phyloP scores from a whole-genome alignment of 2,797 vertebrate genomes.

The Amazona finschi region DNA sequence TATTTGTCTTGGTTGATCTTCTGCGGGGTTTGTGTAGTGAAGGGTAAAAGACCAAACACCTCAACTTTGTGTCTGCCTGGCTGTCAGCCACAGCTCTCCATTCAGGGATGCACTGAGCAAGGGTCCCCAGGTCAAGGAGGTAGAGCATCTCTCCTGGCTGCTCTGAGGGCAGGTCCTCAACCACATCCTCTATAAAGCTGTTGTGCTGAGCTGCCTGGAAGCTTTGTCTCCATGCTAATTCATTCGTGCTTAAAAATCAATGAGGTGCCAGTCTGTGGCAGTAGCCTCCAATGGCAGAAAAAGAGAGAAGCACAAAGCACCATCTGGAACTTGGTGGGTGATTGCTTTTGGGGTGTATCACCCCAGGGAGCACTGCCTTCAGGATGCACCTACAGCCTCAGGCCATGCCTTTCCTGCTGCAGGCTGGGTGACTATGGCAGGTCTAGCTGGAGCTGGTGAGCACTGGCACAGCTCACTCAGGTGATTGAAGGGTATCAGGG shows the following conservation, averaged over 20 bases:
- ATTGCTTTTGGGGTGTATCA: neutral
- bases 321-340: neutral
- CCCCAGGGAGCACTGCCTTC: neutral
- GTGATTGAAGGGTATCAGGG: fast-evolving
- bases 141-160: fast-evolving
- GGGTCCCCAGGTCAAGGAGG: neutral
- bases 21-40: neutral
- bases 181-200: fast-evolving
- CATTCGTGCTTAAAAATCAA: neutral
- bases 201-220: neutral
- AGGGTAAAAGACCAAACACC: fast-evolving
- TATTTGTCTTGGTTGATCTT: neutral
- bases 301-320: neutral
- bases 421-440: neutral
- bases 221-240: neutral
- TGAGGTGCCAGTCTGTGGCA: neutral
- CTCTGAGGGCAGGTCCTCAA: neutral
- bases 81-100: fast-evolving
- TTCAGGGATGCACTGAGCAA: fast-evolving
- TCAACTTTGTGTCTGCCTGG: neutral
- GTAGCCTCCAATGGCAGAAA: fast-evolving
- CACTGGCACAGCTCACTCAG: fast-evolving
- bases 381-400: neutral
- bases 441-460: neutral
- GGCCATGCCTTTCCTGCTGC: fast-evolving